Conservation (phyloP, 2,797 vertebrate species). For the Sparus aurata region DNA sequence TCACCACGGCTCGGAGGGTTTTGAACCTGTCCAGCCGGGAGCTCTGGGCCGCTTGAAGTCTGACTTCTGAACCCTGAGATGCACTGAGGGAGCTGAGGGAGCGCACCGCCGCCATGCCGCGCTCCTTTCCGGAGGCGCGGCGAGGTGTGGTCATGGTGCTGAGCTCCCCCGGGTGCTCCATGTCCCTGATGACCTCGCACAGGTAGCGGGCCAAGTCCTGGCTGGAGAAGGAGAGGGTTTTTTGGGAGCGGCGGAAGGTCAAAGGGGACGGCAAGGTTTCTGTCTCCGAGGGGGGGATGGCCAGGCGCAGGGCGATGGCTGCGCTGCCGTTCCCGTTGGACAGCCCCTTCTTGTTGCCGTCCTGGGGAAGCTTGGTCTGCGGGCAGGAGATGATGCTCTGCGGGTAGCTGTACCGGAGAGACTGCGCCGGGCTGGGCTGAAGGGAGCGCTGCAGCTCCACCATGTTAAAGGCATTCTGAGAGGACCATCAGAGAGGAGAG, state of each 20-base stretch:
- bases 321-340: slow-evolving; percentile 70
- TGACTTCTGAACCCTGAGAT: slow-evolving; percentile 77
- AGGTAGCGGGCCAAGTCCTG: slow-evolving; percentile 86
- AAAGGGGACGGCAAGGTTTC: slow-evolving; percentile 78
- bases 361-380: slow-evolving; percentile 77
- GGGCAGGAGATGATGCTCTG: slow-evolving; percentile 78
- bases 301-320: slow-evolving; percentile 80
- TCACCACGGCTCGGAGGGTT: slow-evolving; percentile 83
- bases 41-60: slow-evolving; percentile 74
- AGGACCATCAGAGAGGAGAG: not conserved
- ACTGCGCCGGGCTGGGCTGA: slow-evolving; percentile 87
- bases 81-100: slow-evolving; percentile 88
- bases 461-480: slow-evolving; percentile 91
- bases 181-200: slow-evolving; percentile 86
- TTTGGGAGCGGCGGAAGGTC: slow-evolving; percentile 78
- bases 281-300: slow-evolving; percentile 74
- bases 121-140: slow-evolving; percentile 85
- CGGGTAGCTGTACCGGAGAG: slow-evolving; percentile 82
- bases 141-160: slow-evolving; percentile 83
- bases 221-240: slow-evolving; percentile 83
- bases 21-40: slow-evolving; percentile 88
- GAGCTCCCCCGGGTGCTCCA: slow-evolving; percentile 75
- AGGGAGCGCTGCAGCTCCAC: slow-evolving; percentile 92
- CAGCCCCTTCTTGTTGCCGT: slow-evolving; percentile 61
- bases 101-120: slow-evolving; percentile 81